Base-by-base conservation (phyloP, 2,888 invertebrate genomes). In the Neoaliturus tenellus region DNA sequence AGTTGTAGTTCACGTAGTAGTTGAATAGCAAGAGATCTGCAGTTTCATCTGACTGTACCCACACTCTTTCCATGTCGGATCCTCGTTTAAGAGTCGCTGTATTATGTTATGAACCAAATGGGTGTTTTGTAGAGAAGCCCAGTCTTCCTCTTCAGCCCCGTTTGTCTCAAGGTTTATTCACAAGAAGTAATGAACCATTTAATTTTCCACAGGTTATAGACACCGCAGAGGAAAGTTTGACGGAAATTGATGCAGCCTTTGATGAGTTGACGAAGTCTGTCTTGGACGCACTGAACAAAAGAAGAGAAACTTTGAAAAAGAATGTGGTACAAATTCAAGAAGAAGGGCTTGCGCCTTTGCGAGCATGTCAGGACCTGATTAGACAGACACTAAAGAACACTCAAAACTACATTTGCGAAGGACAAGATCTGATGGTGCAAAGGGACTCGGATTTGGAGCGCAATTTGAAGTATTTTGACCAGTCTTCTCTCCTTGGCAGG, bases 291-390 rank as follows among this genome's bases (percentile, higher is more conserved):
- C 25, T 84, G 10, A 80, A 84, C 17, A 84, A 81, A 20, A 71
- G 84, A 28, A 33, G 84, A 28, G 62, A 71, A 17, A 20, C 20
- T 25, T 39, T 84, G n/a, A 84, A 84, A 28, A 48, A 75, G 67
- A 82, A 23, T 23, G 81, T 84, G 0, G 17, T 23, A 10, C 73
- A 31, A 67, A 84, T 84, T 23, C 41, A 78, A 67, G 84, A 88
- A 80, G 89, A 91, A 83, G 90, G 90, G 81, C 86, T 91, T 33
- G 87, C 87, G 14, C 91, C 91, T 33, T 86, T 92, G 81, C 88
- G 88, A 86, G 90, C 90, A 84, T 91, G 91, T 85, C 89, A 88
- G 80, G 89, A 89, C 82, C 88, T 91, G 12, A 90, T 92, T 48
- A 87, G 86, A 23, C 89, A 89, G 28, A 90, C 90, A 88, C 89